Percentiles rank a stretch among this genome's conserved stretches.
Evolutionary conservation across 1,140 invertebrate species (phyloP).

Genomic region (Halyomorpha halys): DNA sequence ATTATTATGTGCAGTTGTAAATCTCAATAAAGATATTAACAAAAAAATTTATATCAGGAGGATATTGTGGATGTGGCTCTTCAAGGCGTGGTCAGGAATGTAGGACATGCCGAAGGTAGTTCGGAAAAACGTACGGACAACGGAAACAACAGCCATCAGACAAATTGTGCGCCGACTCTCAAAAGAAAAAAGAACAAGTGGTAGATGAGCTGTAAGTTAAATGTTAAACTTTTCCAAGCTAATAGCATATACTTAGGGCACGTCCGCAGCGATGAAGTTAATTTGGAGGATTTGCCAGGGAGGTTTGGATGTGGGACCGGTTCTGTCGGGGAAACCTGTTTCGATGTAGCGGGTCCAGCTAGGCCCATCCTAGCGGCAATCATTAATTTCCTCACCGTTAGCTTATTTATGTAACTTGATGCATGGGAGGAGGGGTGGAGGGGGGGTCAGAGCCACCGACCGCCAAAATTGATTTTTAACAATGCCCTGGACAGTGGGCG

Average conservation of each 20-base stretch:
- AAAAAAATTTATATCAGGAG: no score
- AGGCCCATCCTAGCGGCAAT: neutral
- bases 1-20: no score
- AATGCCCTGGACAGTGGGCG: slow-evolving; percentile 1
- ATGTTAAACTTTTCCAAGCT: slow-evolving; percentile 8
- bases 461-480: slow-evolving; percentile 15
- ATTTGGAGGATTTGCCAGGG: slow-evolving; percentile 8
- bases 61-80: no score
- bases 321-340: slow-evolving; percentile 1
- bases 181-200: slow-evolving; percentile 2
- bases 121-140: no score
- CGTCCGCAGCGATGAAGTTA: neutral
- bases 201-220: neutral
- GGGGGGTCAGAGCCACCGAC: neutral
- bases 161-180: no score
- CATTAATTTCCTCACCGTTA: slow-evolving; percentile 9
- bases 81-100: no score
- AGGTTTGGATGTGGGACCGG: neutral
- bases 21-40: no score
- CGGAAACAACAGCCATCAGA: no score
- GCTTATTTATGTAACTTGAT: slow-evolving; percentile 6
- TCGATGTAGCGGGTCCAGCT: neutral
- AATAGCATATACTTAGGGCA: slow-evolving; percentile 9
- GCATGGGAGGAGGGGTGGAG: neutral
- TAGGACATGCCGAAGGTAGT: no score